phyloP scores from a whole-genome alignment of 2,113 vertebrate species.

The Erythrolamprus reginae region DNA sequence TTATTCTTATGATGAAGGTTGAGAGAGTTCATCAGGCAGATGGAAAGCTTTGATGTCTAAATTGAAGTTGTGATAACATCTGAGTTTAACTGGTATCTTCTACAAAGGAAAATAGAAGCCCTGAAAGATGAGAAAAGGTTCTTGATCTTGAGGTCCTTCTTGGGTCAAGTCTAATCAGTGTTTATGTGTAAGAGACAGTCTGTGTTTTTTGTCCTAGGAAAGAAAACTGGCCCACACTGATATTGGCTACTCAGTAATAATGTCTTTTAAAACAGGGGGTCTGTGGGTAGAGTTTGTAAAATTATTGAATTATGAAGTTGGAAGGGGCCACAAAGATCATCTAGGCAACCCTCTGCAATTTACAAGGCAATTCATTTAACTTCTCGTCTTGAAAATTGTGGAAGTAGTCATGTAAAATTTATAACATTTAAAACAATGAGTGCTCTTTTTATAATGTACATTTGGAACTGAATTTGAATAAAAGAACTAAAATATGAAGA shows the following conservation, averaged over 20 bases:
- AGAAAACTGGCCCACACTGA: background rate
- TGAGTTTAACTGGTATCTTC: background rate
- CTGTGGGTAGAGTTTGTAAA: background rate
- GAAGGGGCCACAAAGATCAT: background rate
- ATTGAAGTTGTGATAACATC: background rate
- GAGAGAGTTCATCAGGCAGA: constrained; percentile 17
- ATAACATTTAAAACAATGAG: background rate
- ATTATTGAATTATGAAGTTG: background rate
- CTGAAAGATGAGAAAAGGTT: background rate
- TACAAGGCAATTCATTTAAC: background rate
- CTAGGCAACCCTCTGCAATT: background rate
- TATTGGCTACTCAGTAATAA: background rate
- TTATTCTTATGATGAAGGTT: background rate
- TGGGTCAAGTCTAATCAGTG: constrained; percentile 7
- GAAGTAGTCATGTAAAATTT: background rate
- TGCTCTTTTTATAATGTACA: background rate
- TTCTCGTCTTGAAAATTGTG: background rate
- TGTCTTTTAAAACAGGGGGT: background rate
- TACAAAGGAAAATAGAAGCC: background rate
- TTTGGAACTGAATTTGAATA: background rate
- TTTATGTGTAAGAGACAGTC: background rate
- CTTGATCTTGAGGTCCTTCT: background rate
- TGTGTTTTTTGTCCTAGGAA: background rate
- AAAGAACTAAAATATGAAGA: background rate
- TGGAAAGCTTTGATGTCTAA: constrained; percentile 6